phyloP scores from a whole-genome alignment of 1,140 invertebrate species.

The Cotesia chilonis region DNA sequence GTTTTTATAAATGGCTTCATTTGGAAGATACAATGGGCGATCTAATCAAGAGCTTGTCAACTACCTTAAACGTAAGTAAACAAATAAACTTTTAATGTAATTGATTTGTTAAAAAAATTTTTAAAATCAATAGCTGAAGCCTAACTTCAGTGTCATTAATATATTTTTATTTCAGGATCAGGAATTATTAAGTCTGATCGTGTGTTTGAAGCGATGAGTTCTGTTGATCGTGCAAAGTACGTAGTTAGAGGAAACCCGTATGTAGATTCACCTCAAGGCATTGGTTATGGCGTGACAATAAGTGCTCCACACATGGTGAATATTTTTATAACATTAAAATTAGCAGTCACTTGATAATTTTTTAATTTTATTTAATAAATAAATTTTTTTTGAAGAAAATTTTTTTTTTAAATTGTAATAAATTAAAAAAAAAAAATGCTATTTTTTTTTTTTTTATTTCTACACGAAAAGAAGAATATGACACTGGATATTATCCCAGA shows the following conservation, averaged over 20 bases:
- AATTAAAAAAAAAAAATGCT: too few relatives aligned
- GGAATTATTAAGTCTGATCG: slow-evolving; percentile 81
- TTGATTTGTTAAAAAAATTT: not conserved
- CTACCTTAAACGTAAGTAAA: slow-evolving; percentile 79
- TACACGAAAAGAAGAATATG: too few relatives aligned
- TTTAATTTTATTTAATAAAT: too few relatives aligned
- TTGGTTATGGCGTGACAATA: slow-evolving; percentile 92
- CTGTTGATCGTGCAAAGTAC: slow-evolving; percentile 87
- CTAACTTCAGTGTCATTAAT: too few relatives aligned
- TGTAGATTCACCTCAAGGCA: slow-evolving; percentile 88
- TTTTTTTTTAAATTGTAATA: too few relatives aligned
- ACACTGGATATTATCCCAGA: too few relatives aligned
- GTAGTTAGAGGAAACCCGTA: slow-evolving; percentile 77
- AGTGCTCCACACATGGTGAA: slow-evolving; percentile 98
- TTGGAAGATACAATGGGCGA: slow-evolving; percentile 83
- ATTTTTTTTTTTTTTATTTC: too few relatives aligned
- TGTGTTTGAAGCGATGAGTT: slow-evolving; percentile 85
- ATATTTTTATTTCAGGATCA: slow-evolving; percentile 74
- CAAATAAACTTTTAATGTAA: slow-evolving; percentile 12
- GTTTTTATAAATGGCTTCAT: slow-evolving; percentile 62
- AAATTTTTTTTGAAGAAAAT: too few relatives aligned
- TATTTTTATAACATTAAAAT: not conserved
- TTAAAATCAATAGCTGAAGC: not conserved
- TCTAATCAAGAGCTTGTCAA: slow-evolving; percentile 85
- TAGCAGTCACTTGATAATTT: too few relatives aligned